Evolutionary conservation across 1,140 invertebrate species (phyloP), one percentile per base, ranked within the genome.

Genomic region (Pentalonia nigronervosa): DNA sequence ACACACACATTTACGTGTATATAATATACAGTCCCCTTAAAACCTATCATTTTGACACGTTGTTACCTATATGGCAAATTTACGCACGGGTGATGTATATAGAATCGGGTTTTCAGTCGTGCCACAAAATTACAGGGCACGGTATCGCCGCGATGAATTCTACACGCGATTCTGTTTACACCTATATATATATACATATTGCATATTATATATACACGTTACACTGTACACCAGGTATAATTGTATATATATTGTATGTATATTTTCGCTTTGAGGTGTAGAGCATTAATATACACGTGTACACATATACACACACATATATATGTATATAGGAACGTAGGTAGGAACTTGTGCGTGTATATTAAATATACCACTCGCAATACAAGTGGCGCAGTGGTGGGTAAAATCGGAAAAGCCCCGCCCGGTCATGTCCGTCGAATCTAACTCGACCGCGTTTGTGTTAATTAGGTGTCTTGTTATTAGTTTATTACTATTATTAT

Each of bases 11-110:
- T 84, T 84, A 45, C 41, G 36, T 23, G 34, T 87, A 87, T n/a
- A 48, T 47, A 14, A 48, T 20, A 83, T 36, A 41, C 83, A 0
- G 83, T 89, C 11, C 90, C n/a, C 91, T 83, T 48, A 50, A 67
- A 93, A 84, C 91, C 91, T 93, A 93, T 86, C 91, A 56, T 93
- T 93, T 86, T 86, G 91, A 93, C 91, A 93, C 91, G 91, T 93
- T 93, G 91, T 93, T 93, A n/a, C n/a, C n/a, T n/a, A 67, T 45
- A 56, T 25, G 91, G 81, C 76, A 86, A 93, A 86, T 84, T 83
- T 83, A 92, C 67, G 84, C 41, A 23, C 90, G 30, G 47, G 25
- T 30, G 60, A 76, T 56, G 25, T 47, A 25, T 86, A n/a, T 89
- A 34, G 87, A 89, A 89, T 60, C 88, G 88, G 53, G 88, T 90